Base-by-base conservation (phyloP, 2,113 vertebrate genomes). In the Sebastes schlegelii region DNA sequence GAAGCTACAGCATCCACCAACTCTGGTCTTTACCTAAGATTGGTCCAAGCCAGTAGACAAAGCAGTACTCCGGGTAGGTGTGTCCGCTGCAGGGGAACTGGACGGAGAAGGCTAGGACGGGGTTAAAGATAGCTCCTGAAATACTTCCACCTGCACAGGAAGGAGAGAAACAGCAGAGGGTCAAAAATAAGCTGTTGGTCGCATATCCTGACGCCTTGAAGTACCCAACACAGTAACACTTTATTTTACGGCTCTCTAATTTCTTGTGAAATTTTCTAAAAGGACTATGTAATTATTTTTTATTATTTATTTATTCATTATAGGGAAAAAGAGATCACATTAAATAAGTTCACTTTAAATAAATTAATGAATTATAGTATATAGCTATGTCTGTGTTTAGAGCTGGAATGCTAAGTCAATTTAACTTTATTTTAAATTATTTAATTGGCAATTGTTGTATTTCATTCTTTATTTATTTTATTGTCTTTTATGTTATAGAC, bases 51-150 rank as follows among this genome's bases (percentile, higher is more conserved):
- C 97, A 98, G 65, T 97, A 98, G 4, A 98, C 95, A 5, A 95
- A 91, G 40, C 94, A 86, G 72, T 97, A 97, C 77, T 95, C 95
- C 73, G 90, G 77, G 89, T 97, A 96, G 6, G 88, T 95, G 74
- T 96, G 95, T 46, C 95, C 95, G 71, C 96, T 96, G 91, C 97
- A 98, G 73, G 88, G 86, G 87, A 97, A 95, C 79, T 96, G 95
- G 62, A 97, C 77, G 8, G 97, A 97, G 87, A 97, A 96, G 55
- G 97, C 97, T 94, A 99, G 16, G 10, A 94, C 96, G 13, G 97
- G 97, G 86, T 99, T 99, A 89, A 97, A 97, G 62, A 98, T 62
- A 0, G 97, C 97, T 77, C 97, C 97, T 0, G 97, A 97, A 55
- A 96, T 91, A 66, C 91, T 90, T 65, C 96, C 97, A 89, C 96